Evolutionary conservation across 2,888 invertebrate genomes (phyloP), one percentile per base, ranked within the genome.

Genomic region (Ephialtes manifestator): DNA sequence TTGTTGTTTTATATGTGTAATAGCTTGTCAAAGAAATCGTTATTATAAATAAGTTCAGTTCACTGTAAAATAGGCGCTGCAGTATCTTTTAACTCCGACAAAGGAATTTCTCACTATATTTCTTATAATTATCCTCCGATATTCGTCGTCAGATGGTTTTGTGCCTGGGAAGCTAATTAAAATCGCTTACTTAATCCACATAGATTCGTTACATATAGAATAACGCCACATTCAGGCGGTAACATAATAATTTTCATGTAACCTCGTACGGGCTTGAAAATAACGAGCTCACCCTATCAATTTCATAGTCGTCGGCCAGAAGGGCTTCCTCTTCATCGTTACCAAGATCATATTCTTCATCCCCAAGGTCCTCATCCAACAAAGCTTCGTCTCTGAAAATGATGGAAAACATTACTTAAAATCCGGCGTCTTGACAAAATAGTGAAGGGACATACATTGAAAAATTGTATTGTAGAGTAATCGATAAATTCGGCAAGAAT

Each of bases 261-360:
- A 67, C 85, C 71, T 75, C 79, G 76, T 85, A 80, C 67, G 46
- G 58, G 58, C 79, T 82, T 86, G 83, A 81, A 86, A 87, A 85
- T 85, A 84, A 71, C 88, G 83, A 88, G 92, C 93, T 93, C 92
- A 93, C 93, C 93, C 92, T 93, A 86, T 93, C 93, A 82, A 92
- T 85, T 89, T 94, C 93, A 91, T 92, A 92, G 90, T 94, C 94
- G 88, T 94, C 94, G 43, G 94, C 94, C 89, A 95, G 90, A 53
- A 95, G 92, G 18, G 94, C 94, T 89, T 95, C 94, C 91, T 94
- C 94, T 88, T 94, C 94, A 68, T 94, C 94, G 87, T 94, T 94
- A 81, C 93, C 94, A 71, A 94, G 89, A 86, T 94, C 94, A 85
- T 94, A 94, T 74, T 94, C 94, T 79, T 94, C 93, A 68, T 94